Conservation (phyloP, 2,797 vertebrate species). For the Neopelma chrysocephalum region DNA sequence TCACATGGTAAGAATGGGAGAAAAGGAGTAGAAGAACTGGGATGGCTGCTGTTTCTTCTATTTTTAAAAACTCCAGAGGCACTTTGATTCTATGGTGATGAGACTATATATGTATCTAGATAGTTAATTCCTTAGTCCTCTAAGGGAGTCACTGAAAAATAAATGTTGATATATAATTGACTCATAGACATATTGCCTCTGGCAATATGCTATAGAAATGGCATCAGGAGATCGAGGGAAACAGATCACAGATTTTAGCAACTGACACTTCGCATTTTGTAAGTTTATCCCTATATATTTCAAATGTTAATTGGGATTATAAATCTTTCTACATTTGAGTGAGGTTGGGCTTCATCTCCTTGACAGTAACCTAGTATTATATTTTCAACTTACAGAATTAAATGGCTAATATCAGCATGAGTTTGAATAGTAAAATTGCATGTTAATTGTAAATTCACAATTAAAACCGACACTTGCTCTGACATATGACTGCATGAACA, state of each 20-base stretch:
- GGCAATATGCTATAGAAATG: constrained; percentile 59
- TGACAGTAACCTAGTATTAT: constrained; percentile 32
- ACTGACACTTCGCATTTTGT: constrained; percentile 56
- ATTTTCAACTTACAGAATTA: constrained; percentile 46
- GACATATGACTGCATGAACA: constrained; percentile 60
- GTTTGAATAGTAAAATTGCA: constrained; percentile 51
- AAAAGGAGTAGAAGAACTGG: neutral
- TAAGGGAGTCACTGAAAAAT: constrained; percentile 35
- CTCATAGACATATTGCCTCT: constrained; percentile 56
- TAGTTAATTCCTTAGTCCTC: constrained; percentile 37
- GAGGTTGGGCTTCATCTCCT: constrained; percentile 12
- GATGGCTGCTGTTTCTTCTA: neutral
- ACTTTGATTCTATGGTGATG: constrained; percentile 29
- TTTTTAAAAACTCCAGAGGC: constrained; percentile 12
- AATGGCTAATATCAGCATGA: constrained; percentile 52
- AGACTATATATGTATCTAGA: neutral
- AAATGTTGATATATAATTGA: constrained; percentile 68
- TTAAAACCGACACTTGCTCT: constrained; percentile 68
- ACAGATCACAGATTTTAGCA: constrained; percentile 60
- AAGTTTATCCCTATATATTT: constrained; percentile 48
- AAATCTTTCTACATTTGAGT: constrained; percentile 34
- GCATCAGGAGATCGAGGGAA: constrained; percentile 43
- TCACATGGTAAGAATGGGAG: neutral
- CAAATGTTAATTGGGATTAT: constrained; percentile 71
- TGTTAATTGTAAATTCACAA: constrained; percentile 71